phyloP scores from a whole-genome alignment of 2,888 invertebrate genomes.

The Agrilus mali region DNA sequence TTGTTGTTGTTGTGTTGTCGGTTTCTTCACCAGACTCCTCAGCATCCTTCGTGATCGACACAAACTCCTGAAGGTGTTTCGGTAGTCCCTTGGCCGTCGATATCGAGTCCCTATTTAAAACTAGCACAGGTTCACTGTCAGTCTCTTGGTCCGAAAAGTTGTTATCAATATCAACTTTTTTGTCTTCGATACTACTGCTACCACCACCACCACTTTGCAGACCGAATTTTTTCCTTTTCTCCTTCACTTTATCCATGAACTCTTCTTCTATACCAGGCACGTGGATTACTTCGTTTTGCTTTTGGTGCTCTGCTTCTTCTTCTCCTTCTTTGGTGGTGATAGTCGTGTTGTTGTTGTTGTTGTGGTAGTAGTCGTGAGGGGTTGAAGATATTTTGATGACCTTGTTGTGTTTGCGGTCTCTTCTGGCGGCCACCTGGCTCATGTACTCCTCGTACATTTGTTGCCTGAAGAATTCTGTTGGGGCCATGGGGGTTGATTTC shows the following conservation, averaged over 20 bases:
- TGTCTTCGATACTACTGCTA: slow-evolving; percentile 21
- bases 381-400: slow-evolving; percentile 63
- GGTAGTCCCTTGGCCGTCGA: slow-evolving; percentile 54
- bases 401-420: slow-evolving; percentile 66
- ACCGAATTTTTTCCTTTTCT: slow-evolving; percentile 55
- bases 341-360: slow-evolving; percentile 11
- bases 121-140: slow-evolving; percentile 32
- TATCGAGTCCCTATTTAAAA: slow-evolving; percentile 53
- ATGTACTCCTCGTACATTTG: slow-evolving; percentile 80
- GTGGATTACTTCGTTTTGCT: slow-evolving; percentile 21
- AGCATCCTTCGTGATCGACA: slow-evolving; percentile 42
- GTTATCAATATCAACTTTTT: slow-evolving; percentile 19
- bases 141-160: slow-evolving; percentile 19
- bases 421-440: slow-evolving; percentile 62
- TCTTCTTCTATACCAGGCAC: slow-evolving; percentile 55
- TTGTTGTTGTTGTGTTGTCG: no score
- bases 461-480: slow-evolving; percentile 59
- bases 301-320: slow-evolving; percentile 5
- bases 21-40: slow-evolving; percentile 27
- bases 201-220: slow-evolving; percentile 50
- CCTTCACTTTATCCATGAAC: slow-evolving; percentile 63
- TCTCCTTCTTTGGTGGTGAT: no score
- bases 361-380: slow-evolving; percentile 32
- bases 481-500: slow-evolving; percentile 32
- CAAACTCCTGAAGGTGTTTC: slow-evolving; percentile 67